Evolutionary conservation across 2,888 invertebrate species (phyloP).

Genomic region (Galerucella nymphaeae): DNA sequence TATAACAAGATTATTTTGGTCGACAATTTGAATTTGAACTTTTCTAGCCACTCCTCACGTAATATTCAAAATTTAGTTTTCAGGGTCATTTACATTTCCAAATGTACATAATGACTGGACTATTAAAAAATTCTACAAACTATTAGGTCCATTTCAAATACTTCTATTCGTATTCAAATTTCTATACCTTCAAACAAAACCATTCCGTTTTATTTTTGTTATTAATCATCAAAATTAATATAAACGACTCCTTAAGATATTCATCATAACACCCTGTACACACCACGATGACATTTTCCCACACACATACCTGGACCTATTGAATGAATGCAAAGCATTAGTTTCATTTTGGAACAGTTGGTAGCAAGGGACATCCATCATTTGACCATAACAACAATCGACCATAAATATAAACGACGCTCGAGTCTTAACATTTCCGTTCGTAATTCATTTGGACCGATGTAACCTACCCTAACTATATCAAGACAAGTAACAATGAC

Average conservation of each 20-base stretch:
- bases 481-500: constrained; percentile 58
- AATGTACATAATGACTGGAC: no score
- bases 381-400: constrained; percentile 62
- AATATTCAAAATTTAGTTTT: no score
- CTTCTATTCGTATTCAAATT: background rate
- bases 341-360: constrained; percentile 59
- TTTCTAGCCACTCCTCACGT: no score
- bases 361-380: constrained; percentile 61
- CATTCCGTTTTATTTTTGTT: background rate
- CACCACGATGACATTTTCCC: constrained; percentile 42
- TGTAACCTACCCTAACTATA: constrained; percentile 62
- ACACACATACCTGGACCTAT: constrained; percentile 51
- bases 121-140: no score
- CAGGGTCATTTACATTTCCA: no score
- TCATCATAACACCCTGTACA: constrained; percentile 12
- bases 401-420: constrained; percentile 34
- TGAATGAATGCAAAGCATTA: constrained; percentile 59
- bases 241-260: constrained; percentile 2
- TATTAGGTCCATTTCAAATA: background rate
- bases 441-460: constrained; percentile 49
- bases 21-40: no score
- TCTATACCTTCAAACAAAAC: background rate
- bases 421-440: constrained; percentile 1
- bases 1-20: no score
- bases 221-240: background rate